Base-by-base conservation (phyloP, 1,140 invertebrate genomes). In the Drosophila obscura region DNA sequence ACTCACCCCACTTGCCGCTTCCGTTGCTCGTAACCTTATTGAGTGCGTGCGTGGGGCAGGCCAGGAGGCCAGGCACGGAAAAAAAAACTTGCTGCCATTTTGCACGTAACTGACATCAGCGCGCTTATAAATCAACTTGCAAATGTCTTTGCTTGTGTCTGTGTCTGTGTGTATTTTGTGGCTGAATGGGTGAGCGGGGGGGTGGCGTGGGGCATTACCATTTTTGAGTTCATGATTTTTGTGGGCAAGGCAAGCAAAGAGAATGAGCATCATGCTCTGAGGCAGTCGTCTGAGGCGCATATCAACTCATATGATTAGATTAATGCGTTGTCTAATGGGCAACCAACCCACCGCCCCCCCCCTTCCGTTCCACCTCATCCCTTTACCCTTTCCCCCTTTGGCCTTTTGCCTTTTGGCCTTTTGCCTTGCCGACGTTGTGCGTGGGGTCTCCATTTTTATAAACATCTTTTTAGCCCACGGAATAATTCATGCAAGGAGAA, bases 21-120 rank as follows among this genome's bases (percentile, higher is more conserved):
- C 35, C 35, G 35, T 39, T 39, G 26, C 57, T 59, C 39, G 24
- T 28, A 71, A 49, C 82, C 78, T 87, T 85, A 87, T 87, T 80
- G 78, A 85, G 81, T 87, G 82, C 77, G 77, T 78, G 83, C 57
- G 74, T 69, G 74, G 57, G 64, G 57, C 57, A 69, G 35, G 35
- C 35, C 16, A 16, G 22, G 22, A 16, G 22, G 22, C 22, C 2
- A 24, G 16, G 16, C 22, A 22, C 22, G 22, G 22, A 22, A 39
- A 11, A 39, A 39, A 62, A 65, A 76, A 77, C 57, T 77, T 76
- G 73, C 57, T 69, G 64, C 73, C 74, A 77, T 77, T 76, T 77
- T 69, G 73, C 82, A 87, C 82, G 82, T 87, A 87, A 88, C 82
- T 88, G 83, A 88, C 82, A 87, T 87, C 82, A 87, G 79, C 83